phyloP scores from a whole-genome alignment of 2,888 invertebrate species.

The Cryptosula pallasiana region DNA sequence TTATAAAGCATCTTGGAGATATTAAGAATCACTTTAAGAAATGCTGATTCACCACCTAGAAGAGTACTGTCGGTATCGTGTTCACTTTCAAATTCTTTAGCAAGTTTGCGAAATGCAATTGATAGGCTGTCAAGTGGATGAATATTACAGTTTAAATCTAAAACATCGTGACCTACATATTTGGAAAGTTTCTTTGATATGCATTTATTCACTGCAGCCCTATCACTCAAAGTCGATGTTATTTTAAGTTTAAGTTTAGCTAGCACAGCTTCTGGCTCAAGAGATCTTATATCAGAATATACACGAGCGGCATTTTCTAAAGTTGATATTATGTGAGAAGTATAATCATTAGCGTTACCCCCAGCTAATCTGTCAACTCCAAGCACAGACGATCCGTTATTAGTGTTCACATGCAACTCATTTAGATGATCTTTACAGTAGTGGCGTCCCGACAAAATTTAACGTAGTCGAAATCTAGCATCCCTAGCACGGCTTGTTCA shows the following conservation, averaged over 20 bases:
- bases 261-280: no score
- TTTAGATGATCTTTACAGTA: no score
- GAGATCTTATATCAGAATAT: no score
- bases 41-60: neutral
- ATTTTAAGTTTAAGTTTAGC: neutral
- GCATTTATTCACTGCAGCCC: no score
- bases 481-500: neutral
- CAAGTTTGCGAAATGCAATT: no score
- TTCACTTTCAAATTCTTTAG: no score
- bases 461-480: neutral
- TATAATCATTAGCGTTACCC: no score
- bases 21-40: neutral
- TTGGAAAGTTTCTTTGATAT: neutral
- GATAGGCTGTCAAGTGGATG: conserved; percentile 3
- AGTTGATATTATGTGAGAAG: neutral
- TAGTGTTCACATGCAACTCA: neutral
- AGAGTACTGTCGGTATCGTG: neutral
- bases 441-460: neutral
- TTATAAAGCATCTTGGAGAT: neutral
- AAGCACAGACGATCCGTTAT: neutral
- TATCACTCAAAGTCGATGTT: neutral
- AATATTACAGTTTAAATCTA: no score
- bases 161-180: neutral
- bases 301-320: neutral
- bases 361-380: no score